Percentiles rank a stretch among this genome's conserved stretches.
These are phyloP conservation scores for Cacatua alba DNA, from an alignment of 2,113 vertebrate genomes.

Conservation along the genomic window DNA sequence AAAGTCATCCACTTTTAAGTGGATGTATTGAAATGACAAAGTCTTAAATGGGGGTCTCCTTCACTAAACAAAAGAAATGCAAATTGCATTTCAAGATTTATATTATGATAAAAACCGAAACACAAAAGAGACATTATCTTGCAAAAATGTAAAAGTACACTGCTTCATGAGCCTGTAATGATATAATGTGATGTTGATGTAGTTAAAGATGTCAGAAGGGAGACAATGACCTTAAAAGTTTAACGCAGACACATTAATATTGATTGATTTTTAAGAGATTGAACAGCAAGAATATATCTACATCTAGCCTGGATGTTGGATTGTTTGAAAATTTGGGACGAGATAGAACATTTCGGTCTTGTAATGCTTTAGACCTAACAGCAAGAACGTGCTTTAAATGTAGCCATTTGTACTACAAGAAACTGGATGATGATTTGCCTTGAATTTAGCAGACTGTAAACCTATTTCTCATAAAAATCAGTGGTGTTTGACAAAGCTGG, in stretches of 20 bases:
- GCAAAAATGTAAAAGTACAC: slow-evolving; percentile 77
- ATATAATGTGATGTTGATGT: slow-evolving; percentile 81
- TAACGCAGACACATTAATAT: slow-evolving; percentile 79
- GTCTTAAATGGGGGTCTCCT: slow-evolving; percentile 77
- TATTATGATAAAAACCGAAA: slow-evolving; percentile 82
- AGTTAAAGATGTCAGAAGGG: slow-evolving; percentile 80
- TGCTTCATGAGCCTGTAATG: slow-evolving; percentile 79
- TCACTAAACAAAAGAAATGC: slow-evolving; percentile 83
- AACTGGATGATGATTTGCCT: slow-evolving; percentile 46
- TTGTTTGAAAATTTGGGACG: slow-evolving; percentile 72
- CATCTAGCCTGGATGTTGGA: slow-evolving; percentile 66
- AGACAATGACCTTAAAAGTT: slow-evolving; percentile 84
- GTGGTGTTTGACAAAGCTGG: slow-evolving; percentile 9
- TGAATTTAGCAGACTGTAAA: slow-evolving; percentile 53
- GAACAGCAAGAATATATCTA: slow-evolving; percentile 62
- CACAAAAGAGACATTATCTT: slow-evolving; percentile 82
- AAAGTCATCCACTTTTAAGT: slow-evolving; percentile 66
- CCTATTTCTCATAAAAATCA: slow-evolving; percentile 54
- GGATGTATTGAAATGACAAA: slow-evolving; percentile 77
- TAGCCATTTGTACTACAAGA: slow-evolving; percentile 50
- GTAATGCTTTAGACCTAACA: slow-evolving; percentile 54
- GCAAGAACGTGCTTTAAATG: slow-evolving; percentile 53
- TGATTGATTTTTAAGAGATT: slow-evolving; percentile 75
- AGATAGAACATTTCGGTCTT: slow-evolving; percentile 60
- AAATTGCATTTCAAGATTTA: slow-evolving; percentile 82